Evolutionary conservation across 2,113 vertebrate genomes (phyloP), one percentile per base, ranked within the genome.

Genomic region (Brachionichthys hirsutus): DNA sequence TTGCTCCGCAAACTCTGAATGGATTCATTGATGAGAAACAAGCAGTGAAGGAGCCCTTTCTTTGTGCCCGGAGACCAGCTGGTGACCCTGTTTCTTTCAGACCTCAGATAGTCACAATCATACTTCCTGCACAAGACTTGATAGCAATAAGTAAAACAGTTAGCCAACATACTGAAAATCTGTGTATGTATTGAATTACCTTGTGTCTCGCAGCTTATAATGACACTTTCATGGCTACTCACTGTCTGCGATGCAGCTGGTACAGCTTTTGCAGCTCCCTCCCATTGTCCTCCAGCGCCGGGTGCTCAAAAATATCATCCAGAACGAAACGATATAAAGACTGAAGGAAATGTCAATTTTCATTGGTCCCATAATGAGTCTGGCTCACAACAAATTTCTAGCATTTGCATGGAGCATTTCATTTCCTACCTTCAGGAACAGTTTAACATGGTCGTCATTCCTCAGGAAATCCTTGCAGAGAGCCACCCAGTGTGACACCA

Each of bases 231-330:
- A 47, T 9, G 20, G 36, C 34, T 30, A 93, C 96, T 93, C 88
- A 99, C 96, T 97, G 93, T 62, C 95, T 94, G 65, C 94, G 94
- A 71, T 95, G 94, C 90, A 94, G 92, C 47, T 94, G 92, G 55
- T 97, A 92, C 64, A 97, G 91, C 81, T 91, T 95, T 75, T 98
- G 97, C 76, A 99, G 93, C 74, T 96, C 94, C 84, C 92, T 94
- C 69, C 96, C 70, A 13, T 97, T 95, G 48, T 93, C 94, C 84
- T 98, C 95, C 69, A 99, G 92, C 47, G 90, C 45, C 0, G 97
- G 97, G 69, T 95, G 96, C 70, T 98, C 95, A 58, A 94, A 98
- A 16, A 97, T 91, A 75, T 99, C 97, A 85, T 98, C 96, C 73
- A 98, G 80, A 43, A 96, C 92, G 19, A 91, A 93, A 34, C 93